phyloP scores from a whole-genome alignment of 2,797 vertebrate species.

The Onychomys arenicola region DNA sequence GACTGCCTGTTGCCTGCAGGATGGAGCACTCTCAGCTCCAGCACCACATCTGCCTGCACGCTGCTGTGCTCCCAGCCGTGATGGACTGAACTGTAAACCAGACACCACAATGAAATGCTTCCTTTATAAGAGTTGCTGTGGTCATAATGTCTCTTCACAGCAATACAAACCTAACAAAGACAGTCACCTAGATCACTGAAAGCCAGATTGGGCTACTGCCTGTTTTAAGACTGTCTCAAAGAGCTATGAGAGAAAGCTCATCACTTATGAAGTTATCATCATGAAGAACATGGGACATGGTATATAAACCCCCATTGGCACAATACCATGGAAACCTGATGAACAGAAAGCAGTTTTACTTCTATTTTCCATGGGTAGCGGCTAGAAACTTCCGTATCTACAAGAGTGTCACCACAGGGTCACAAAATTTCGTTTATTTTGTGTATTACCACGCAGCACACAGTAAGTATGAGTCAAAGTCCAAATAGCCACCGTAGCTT shows the following conservation, averaged over 20 bases:
- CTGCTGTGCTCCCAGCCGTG: background rate
- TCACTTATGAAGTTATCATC: background rate
- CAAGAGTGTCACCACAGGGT: background rate
- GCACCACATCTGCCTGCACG: background rate
- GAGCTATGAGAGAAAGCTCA: background rate
- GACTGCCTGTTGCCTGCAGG: background rate
- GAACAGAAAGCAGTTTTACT: background rate
- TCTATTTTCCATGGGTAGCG: background rate
- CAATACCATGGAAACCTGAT: background rate
- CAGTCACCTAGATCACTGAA: background rate
- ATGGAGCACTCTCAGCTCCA: background rate
- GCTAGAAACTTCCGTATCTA: background rate
- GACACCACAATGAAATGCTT: background rate
- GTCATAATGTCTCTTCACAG: background rate
- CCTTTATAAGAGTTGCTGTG: background rate
- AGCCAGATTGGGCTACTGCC: background rate
- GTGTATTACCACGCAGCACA: background rate
- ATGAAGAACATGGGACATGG: background rate
- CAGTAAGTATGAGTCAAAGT: background rate
- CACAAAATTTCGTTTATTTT: background rate
- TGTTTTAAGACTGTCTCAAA: background rate
- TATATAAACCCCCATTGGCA: background rate
- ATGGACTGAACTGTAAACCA: background rate
- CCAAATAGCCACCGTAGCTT: background rate
- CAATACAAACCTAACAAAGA: background rate